These are phyloP conservation scores for Drosophila sp. DNA, from an alignment of 1,140 invertebrate species.

Conservation along the genomic window DNA sequence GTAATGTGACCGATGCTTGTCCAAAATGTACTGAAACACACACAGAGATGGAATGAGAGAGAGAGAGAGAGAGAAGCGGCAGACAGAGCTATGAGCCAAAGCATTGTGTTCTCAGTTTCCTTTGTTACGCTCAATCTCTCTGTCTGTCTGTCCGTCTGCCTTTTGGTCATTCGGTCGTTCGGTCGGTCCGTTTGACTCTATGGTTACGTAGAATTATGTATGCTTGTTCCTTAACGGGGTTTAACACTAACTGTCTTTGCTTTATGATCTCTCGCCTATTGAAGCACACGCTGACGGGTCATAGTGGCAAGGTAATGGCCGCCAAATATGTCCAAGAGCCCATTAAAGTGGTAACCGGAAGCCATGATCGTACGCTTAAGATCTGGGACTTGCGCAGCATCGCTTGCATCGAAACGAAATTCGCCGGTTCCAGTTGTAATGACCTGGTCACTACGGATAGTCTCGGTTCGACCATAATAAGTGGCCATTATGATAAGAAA, in stretches of 20 bases:
- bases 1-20: conserved; percentile 19
- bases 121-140: conserved; percentile 14
- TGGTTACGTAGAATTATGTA: conserved; percentile 6
- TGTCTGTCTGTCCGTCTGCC: background rate
- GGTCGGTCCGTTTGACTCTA: background rate
- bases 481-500: conserved; percentile 98
- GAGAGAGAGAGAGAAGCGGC: too few species aligned
- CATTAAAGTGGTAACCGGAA: conserved; percentile 95
- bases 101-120: too few species aligned
- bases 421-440: conserved; percentile 98
- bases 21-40: conserved; percentile 28
- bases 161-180: background rate
- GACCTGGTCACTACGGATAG: conserved; percentile 95
- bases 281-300: conserved; percentile 98
- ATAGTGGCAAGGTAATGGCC: conserved; percentile 97
- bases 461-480: conserved; percentile 95
- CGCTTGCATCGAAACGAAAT: conserved; percentile 97
- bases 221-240: conserved; percentile 47
- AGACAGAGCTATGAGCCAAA: background rate
- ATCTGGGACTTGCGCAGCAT: conserved; percentile 97
- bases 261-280: conserved; percentile 56
- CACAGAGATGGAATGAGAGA: background rate
- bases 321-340: conserved; percentile 96
- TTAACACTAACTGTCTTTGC: conserved; percentile 37
- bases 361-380: conserved; percentile 97